phyloP scores from a whole-genome alignment of 2,113 vertebrate genomes.

The Garra rufa region DNA sequence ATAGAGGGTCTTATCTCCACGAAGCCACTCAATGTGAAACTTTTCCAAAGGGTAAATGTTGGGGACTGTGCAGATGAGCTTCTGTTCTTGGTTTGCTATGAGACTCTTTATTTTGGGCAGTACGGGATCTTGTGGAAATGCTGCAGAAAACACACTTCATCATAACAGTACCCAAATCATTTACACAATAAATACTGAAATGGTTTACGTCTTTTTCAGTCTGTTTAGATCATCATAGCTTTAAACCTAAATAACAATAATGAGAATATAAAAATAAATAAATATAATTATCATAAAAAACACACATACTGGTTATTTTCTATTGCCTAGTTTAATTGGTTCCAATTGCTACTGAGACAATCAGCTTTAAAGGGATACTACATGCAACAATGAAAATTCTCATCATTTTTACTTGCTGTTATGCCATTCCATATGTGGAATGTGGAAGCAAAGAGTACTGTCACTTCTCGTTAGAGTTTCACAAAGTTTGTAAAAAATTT shows the following conservation, averaged over 20 bases:
- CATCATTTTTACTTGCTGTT: no score
- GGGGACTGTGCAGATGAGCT: conserved; percentile 34
- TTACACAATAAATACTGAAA: background rate
- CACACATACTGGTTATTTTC: background rate
- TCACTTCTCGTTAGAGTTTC: no score
- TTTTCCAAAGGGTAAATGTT: conserved; percentile 12
- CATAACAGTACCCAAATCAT: background rate
- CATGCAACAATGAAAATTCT: no score
- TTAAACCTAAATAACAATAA: no score
- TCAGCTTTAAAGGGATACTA: no score
- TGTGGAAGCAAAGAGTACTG: no score
- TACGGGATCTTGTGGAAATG: conserved; percentile 46
- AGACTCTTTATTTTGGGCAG: conserved; percentile 15
- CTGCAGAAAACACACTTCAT: conserved; percentile 40
- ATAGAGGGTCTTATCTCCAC: background rate
- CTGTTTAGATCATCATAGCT: background rate
- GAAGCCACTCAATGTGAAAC: conserved; percentile 43
- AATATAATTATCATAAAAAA: background rate
- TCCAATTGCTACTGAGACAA: no score
- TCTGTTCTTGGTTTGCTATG: background rate
- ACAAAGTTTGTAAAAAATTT: no score
- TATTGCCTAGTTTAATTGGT: no score
- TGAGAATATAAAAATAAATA: background rate
- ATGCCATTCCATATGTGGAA: no score
- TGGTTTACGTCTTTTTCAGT: background rate